Evolutionary conservation across 2,888 invertebrate species (phyloP), one percentile per base, ranked within the genome.

Genomic region (Drosophila phalerata): DNA sequence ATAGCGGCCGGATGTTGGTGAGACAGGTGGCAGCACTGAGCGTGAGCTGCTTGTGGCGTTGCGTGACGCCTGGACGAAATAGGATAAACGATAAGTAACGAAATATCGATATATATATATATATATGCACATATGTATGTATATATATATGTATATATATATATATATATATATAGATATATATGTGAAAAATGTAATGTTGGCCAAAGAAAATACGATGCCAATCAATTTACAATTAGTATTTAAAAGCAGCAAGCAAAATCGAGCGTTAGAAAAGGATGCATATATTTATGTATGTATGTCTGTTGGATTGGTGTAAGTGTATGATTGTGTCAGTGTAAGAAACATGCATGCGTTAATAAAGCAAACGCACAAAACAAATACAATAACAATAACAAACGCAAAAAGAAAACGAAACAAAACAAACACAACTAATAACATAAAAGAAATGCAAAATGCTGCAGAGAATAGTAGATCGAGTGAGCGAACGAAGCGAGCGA

Each of bases 21-120:
- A 92, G 58, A 92, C 87, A 71, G 93, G 91, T 64, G 93, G 92
- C 77, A 92, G 80, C 67, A 89, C 90, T 65, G 88, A 91, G 65
- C 92, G 84, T 48, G 61, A 51, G 58, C 51, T 77, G 75, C 65
- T 66, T 60, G 72, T 43, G 47, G 52, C 84, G 89, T 79, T 92
- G 81, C 85, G 91, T 77, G 92, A 90, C 79, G 66, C 40, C 76
- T 77, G 37, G 55, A 57, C 47, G 5, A 61, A 68, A 70, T 25
- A 32, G n/a, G 34, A n/a, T 19, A 17, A 19, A 8, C 25, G 55
- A 52, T 52, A 43, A 43, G 45, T 61, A 53, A 52, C 19, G 22
- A 45, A 6, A 22, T 52, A 60, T 45, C 17, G n/a, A 61, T 17
- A 34, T 25, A 38, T 9, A 32, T 40, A 28, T 19, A 47, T 22